Evolutionary conservation across 2,797 vertebrate species (phyloP), one percentile per base, ranked within the genome.

Genomic region (Rachycentron canadum): DNA sequence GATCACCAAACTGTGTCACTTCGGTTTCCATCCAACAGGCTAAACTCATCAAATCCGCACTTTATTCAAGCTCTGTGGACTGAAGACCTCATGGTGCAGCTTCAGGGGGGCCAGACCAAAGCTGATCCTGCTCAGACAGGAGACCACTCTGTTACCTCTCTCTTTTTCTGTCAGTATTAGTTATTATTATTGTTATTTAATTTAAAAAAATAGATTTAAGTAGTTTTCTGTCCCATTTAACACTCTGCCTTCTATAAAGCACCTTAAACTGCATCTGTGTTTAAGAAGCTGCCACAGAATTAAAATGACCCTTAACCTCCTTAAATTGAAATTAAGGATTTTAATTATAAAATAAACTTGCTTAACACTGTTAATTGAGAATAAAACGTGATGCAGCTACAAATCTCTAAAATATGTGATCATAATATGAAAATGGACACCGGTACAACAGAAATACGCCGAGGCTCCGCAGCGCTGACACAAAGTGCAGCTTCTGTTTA

Each of bases 1-100:
- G 61, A 47, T 77, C 53, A 30, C 67, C 59, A 0, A 40, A 52
- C 10, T 62, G 43, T 79, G 67, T 74, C 45, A 60, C 69, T 72
- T 45, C 4, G 4, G 57, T 81, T 71, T 45, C 49, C 25, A 60
- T 58, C 59, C 23, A 38, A 56, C 28, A 64, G 78, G 55, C 13
- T 55, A 74, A 73, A 69, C 50, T 81, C 3, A 66, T 76, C 69
- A 74, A 49, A 82, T 50, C 49, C 68, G 64, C 53, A 64, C 28
- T 82, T 36, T 45, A 73, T 56, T 59, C 32, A 50, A 75, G 53
- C 45, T 81, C 61, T 78, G 79, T 43, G 50, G 66, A 60, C 50
- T 50, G 1, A 23, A 7, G 64, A n/a, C 71, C 25, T 43, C 70
- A n/a, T 43, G 40, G 25, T 56, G 26, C 26, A 2, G 38, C 25